Evolutionary conservation across 2,113 vertebrate species (phyloP).

Genomic region (Dunckerocampus dactyliophorus): DNA sequence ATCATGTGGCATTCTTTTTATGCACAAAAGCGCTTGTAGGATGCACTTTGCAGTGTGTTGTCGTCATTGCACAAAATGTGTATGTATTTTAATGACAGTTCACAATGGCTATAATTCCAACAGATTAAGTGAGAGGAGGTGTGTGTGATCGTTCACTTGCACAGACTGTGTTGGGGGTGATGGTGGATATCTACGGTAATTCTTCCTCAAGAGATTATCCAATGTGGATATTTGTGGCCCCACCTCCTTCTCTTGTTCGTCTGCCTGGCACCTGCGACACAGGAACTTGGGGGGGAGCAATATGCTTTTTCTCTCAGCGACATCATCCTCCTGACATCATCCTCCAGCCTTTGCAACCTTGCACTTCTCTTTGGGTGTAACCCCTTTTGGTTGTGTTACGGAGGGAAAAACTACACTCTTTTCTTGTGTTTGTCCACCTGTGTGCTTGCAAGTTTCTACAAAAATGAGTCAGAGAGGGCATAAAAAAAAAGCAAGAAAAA

Average conservation of each 20-base stretch:
- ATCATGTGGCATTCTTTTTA: constrained; percentile 9
- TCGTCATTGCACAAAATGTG: constrained; percentile 34
- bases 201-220: constrained; percentile 37
- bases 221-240: constrained; percentile 22
- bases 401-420: constrained; percentile 21
- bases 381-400: constrained; percentile 23
- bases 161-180: constrained; percentile 5
- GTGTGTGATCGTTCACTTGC: not conserved
- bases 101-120: constrained; percentile 34
- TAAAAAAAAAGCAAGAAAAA: not conserved
- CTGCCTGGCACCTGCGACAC: constrained; percentile 50
- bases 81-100: too few relatives aligned
- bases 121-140: constrained; percentile 16
- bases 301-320: constrained; percentile 24
- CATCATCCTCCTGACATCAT: constrained; percentile 44
- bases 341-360: constrained; percentile 21
- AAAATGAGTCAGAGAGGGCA: not conserved
- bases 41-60: constrained; percentile 20
- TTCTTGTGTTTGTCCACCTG: not conserved
- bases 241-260: constrained; percentile 12
- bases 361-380: constrained; percentile 41
- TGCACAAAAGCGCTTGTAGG: constrained; percentile 14
- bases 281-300: constrained; percentile 21
- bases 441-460: not conserved
- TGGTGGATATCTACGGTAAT: constrained; percentile 37